Percentiles rank a stretch among this genome's conserved stretches.
Conservation (phyloP, 2,113 vertebrate species). For the Anhinga rufa region DNA sequence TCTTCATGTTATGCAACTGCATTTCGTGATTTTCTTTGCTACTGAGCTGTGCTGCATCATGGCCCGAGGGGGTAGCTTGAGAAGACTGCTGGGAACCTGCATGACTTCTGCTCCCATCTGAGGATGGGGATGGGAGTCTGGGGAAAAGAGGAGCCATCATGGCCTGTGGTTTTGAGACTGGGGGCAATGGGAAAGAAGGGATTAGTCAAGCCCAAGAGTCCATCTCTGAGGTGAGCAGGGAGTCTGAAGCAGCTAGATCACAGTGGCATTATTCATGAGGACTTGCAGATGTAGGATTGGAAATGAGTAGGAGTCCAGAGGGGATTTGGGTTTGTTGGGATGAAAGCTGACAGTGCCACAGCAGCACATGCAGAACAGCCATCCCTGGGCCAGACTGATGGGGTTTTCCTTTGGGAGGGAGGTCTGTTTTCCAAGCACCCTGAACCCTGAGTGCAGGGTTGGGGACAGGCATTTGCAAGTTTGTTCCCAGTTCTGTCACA, state of each 20-base stretch:
- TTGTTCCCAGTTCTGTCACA: neutral
- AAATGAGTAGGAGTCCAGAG: neutral
- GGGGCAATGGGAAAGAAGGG: neutral
- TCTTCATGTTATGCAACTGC: neutral
- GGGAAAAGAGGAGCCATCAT: neutral
- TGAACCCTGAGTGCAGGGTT: neutral
- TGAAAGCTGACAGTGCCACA: neutral
- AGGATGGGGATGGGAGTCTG: neutral
- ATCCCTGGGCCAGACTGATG: neutral
- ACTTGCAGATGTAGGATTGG: neutral
- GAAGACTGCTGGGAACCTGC: neutral
- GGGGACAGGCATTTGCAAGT: neutral
- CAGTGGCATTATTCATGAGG: slow-evolving; percentile 2
- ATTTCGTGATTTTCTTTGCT: neutral
- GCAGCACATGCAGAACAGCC: neutral
- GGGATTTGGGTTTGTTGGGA: neutral
- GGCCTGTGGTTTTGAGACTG: neutral
- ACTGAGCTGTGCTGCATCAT: neutral
- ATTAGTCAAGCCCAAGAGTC: neutral
- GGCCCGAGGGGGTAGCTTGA: neutral
- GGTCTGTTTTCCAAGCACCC: neutral
- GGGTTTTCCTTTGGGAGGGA: neutral
- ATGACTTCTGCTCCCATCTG: neutral
- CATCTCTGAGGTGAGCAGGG: neutral
- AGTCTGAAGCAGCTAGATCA: neutral